Percentiles rank a stretch among this genome's conserved stretches.
These are phyloP conservation scores for Channallabes apus DNA, from an alignment of 2,797 vertebrate species.

Conservation along the genomic window DNA sequence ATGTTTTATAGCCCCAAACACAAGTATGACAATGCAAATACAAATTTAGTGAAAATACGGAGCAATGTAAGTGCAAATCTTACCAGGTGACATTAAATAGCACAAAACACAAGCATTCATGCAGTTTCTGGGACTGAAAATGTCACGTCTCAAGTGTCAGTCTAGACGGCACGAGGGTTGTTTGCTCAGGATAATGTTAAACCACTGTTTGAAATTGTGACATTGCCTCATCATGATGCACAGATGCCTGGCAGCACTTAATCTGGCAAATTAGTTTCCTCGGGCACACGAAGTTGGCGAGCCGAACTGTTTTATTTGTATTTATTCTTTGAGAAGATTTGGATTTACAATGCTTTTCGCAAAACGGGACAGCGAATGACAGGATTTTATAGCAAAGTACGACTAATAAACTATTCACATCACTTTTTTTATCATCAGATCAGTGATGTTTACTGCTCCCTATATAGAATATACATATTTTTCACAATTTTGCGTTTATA, in stretches of 20 bases:
- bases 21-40: neutral
- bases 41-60: neutral
- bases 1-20: neutral
- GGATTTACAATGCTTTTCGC: no score
- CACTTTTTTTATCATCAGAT: no score
- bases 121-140: neutral
- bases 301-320: neutral
- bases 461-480: no score
- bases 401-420: no score
- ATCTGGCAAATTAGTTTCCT: neutral
- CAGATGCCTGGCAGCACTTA: neutral
- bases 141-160: constrained; percentile 1
- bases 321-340: neutral
- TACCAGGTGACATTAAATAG: constrained; percentile 6
- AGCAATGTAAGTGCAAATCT: neutral
- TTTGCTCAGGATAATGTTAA: neutral
- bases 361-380: no score
- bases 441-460: no score
- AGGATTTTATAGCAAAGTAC: no score
- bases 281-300: no score
- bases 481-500: no score
- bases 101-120: neutral
- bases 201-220: neutral
- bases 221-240: neutral
- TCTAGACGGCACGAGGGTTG: neutral